Percentiles rank a stretch among this genome's conserved stretches.
Conservation (phyloP, 2,888 invertebrate genomes). For the Cheilosia pagana region DNA sequence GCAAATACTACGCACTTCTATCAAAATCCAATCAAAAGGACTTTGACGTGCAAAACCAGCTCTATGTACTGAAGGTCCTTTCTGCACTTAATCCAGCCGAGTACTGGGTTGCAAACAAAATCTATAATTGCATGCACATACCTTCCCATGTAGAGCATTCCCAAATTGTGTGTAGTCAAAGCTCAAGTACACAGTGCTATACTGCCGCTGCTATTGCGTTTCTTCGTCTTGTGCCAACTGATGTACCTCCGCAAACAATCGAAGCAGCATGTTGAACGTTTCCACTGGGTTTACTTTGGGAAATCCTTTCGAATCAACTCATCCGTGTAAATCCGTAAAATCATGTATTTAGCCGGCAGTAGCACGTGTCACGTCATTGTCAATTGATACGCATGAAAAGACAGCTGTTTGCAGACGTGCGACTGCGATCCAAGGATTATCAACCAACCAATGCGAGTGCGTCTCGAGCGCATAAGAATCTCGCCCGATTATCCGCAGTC, state of each 20-base stretch:
- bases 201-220: not conserved
- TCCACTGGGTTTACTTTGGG: slow-evolving; percentile 70
- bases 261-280: slow-evolving; percentile 64
- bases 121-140: slow-evolving; percentile 62
- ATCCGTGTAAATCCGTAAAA: slow-evolving; percentile 75
- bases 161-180: not conserved
- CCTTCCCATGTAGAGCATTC: not conserved
- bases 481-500: slow-evolving; percentile 37
- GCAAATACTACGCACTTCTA: slow-evolving; percentile 55
- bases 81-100: slow-evolving; percentile 55
- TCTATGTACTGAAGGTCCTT: slow-evolving; percentile 39
- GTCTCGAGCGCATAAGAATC: slow-evolving; percentile 24
- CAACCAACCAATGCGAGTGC: not conserved
- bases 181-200: slow-evolving; percentile 9
- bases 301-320: slow-evolving; percentile 67
- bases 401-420: slow-evolving; percentile 65
- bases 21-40: slow-evolving; percentile 69
- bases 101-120: slow-evolving; percentile 59
- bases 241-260: slow-evolving; percentile 58
- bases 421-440: slow-evolving; percentile 66
- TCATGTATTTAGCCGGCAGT: slow-evolving; percentile 71
- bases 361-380: slow-evolving; percentile 75
- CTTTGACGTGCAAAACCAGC: slow-evolving; percentile 33
- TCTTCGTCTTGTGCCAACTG: slow-evolving; percentile 16
- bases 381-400: slow-evolving; percentile 74